Percentiles rank a stretch among this genome's conserved stretches.
Evolutionary conservation across 2,113 vertebrate species (phyloP).

Genomic region (Dicrurus megarhynchus): DNA sequence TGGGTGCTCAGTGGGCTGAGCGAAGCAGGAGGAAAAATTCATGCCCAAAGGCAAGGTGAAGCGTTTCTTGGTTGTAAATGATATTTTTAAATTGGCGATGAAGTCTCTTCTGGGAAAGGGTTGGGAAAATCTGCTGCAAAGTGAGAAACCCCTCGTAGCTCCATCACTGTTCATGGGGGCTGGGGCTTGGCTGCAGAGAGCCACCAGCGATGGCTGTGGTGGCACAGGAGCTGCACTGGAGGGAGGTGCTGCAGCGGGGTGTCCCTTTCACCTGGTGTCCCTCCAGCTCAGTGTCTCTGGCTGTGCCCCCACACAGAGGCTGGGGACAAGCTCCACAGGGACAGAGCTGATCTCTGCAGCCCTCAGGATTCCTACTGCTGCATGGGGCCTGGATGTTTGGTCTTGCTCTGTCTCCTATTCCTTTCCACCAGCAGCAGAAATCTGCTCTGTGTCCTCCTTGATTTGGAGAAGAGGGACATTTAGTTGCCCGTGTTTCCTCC

Average conservation of each 20-base stretch:
- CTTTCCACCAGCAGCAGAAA: background rate
- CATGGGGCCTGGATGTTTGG: accelerated
- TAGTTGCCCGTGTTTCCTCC: accelerated
- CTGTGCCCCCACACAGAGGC: accelerated
- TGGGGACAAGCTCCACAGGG: background rate
- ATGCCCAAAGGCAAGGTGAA: background rate
- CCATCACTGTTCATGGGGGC: background rate
- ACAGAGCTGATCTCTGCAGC: background rate
- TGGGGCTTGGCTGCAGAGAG: background rate
- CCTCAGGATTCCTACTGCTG: accelerated
- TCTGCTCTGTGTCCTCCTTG: accelerated
- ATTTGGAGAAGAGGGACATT: background rate
- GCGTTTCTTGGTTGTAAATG: background rate
- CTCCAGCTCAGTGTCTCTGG: background rate
- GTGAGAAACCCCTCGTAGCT: accelerated
- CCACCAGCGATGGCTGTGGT: background rate
- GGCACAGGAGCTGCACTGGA: background rate
- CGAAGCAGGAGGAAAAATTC: background rate
- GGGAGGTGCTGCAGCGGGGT: background rate
- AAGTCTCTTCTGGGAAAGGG: background rate
- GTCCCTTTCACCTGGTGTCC: background rate
- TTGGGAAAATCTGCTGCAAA: background rate
- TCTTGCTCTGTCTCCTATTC: background rate
- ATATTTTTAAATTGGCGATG: background rate
- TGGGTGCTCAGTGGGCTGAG: background rate